phyloP scores from a whole-genome alignment of 2,797 vertebrate genomes.

The Microhierax caerulescens region DNA sequence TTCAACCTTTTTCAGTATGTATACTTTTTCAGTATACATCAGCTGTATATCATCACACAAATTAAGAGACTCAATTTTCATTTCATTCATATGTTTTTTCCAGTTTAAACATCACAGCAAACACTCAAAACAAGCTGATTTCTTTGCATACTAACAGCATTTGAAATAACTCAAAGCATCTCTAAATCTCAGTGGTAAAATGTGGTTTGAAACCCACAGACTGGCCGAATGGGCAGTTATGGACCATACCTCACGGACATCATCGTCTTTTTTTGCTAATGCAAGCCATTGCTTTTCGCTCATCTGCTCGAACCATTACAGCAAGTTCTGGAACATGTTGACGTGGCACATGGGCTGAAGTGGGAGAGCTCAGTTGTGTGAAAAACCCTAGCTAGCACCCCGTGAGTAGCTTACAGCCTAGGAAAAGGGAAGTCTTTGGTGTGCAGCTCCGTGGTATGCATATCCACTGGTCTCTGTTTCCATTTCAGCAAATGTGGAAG shows the following conservation, averaged over 20 bases:
- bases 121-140: not conserved
- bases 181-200: not conserved
- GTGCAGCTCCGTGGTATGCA: too few species aligned
- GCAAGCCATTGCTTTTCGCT: not conserved
- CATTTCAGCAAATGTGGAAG: not conserved
- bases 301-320: not conserved
- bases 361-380: not conserved
- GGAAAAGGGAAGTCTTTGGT: not conserved
- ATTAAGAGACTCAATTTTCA: not conserved
- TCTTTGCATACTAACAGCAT: not conserved
- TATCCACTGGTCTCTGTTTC: not conserved
- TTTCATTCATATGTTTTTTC: not conserved
- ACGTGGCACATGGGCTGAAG: rapidly evolving
- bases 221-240: not conserved
- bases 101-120: not conserved
- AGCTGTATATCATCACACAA: not conserved
- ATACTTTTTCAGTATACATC: too few species aligned
- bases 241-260: not conserved
- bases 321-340: not conserved
- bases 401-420: not conserved
- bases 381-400: not conserved
- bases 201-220: not conserved
- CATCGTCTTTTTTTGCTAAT: not conserved
- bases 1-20: not conserved
- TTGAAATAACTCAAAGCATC: not conserved